Evolutionary conservation across 2,888 invertebrate genomes (phyloP), one percentile per base, ranked within the genome.

Genomic region (Microdon myrmicae): DNA sequence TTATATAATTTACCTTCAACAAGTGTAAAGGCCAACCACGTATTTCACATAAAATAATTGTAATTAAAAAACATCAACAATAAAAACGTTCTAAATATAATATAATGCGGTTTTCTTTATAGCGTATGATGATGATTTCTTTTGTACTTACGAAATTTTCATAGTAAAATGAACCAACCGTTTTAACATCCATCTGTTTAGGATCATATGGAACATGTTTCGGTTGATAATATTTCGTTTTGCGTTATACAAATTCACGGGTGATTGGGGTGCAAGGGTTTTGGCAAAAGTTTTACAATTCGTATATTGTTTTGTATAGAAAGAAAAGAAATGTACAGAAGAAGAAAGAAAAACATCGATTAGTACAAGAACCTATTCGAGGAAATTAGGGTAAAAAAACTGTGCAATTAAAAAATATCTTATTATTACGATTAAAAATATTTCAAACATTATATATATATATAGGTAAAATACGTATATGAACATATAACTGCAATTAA

Each of bases 161-260:
- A 86, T 93, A 93, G 88, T 93, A 92, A 90, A 92, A 91, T 82
- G 92, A 92, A 84, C 92, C 92, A 86, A 92, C 90, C 85, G 91
- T 90, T 89, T 93, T 93, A 89, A 92, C 90, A 86, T 93, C 92
- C 92, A 93, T 92, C 92, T 93, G 90, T 90, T 82, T n/a, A n/a
- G 74, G 78, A 61, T 43, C 49, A 39, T 44, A 28, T 49, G 5
- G 58, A 35, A 22, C 41, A 25, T 23, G 53, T 45, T 43, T 39
- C 35, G 13, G 47, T 61, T 51, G 47, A 16, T 32, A 26, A 19
- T 9, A 38, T 32, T 43, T 22, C 28, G 31, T 48, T 35, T 41
- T 47, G 16, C 19, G 31, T 41, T 26, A 43, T 22, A 25, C 31
- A 28, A 34, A n/a, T n/a, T 56, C 51, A 41, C 7, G 51, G 61